Percentiles rank a stretch among this genome's conserved stretches.
phyloP scores from a whole-genome alignment of 2,888 invertebrate species.

The Zeuzera pyrina region DNA sequence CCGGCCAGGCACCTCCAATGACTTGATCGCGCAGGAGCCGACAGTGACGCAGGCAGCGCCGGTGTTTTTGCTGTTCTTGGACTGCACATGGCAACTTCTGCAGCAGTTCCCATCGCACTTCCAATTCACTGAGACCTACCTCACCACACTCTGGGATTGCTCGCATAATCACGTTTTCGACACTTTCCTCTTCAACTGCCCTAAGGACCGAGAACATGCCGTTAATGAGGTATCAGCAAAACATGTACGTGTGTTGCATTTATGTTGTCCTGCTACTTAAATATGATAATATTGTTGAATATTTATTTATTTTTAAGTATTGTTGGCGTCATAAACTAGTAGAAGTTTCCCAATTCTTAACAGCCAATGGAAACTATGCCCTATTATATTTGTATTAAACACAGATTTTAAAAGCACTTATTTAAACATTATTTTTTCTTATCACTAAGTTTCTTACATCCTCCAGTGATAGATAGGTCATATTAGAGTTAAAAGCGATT shows the following conservation, averaged over 20 bases:
- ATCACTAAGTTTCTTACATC: too few species aligned
- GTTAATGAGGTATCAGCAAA: slow-evolving; percentile 72
- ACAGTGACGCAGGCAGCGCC: slow-evolving; percentile 76
- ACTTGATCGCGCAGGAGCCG: slow-evolving; percentile 26
- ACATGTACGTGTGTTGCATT: slow-evolving; percentile 4
- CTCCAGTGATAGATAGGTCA: too few species aligned
- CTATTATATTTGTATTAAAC: too few species aligned
- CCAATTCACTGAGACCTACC: slow-evolving; percentile 93
- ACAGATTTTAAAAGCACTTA: too few species aligned
- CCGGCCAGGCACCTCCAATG: slow-evolving; percentile 71
- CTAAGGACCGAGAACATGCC: slow-evolving; percentile 81
- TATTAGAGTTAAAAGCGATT: too few species aligned
- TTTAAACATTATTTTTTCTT: too few species aligned
- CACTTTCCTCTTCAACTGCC: slow-evolving; percentile 93
- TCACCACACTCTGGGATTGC: slow-evolving; percentile 94
- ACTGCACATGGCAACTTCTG: slow-evolving; percentile 93
- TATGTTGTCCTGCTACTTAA: too few species aligned
- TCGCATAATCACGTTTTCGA: slow-evolving; percentile 91
- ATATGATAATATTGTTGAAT: too few species aligned
- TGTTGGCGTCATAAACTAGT: too few species aligned
- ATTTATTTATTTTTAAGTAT: too few species aligned
- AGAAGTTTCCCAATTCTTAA: too few species aligned
- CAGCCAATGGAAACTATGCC: too few species aligned
- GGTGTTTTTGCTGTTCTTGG: slow-evolving; percentile 91
- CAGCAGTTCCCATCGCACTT: slow-evolving; percentile 92